Conservation (phyloP, 2,113 vertebrate species). For the Chloropsis hardwickii region DNA sequence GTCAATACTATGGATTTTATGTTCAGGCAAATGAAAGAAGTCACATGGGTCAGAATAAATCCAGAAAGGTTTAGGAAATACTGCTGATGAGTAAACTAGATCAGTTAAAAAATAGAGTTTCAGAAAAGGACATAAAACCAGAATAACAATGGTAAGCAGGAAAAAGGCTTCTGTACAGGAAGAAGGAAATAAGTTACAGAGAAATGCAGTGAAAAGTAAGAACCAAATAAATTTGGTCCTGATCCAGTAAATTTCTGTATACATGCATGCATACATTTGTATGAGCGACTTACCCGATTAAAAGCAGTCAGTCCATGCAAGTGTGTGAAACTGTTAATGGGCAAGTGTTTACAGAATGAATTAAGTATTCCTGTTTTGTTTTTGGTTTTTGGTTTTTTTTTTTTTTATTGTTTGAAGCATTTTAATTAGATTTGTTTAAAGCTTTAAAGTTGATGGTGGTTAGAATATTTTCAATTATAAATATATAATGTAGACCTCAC, state of each 20-base stretch:
- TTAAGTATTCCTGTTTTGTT: neutral
- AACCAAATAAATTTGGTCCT: neutral
- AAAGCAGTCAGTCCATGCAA: neutral
- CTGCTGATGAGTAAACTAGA: neutral
- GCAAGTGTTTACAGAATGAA: neutral
- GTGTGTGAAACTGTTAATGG: neutral
- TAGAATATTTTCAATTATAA: constrained; percentile 20
- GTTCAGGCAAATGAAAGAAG: neutral
- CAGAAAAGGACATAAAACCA: neutral
- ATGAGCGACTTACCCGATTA: neutral
- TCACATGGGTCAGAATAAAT: neutral
- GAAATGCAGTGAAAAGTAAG: neutral
- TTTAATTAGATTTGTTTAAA: neutral
- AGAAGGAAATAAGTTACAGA: neutral
- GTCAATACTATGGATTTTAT: neutral
- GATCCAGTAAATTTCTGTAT: neutral
- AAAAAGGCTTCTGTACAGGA: neutral
- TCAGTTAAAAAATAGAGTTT: neutral
- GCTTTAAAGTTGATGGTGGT: neutral
- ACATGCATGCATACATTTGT: accelerated
- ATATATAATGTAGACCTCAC: neutral
- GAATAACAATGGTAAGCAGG: neutral
- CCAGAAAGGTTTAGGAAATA: neutral
- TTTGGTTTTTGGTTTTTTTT: too few species aligned
- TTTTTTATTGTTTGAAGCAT: neutral